Evolutionary conservation across 1,140 invertebrate genomes (phyloP), one percentile per base, ranked within the genome.

Genomic region (Metaphire vulgaris): DNA sequence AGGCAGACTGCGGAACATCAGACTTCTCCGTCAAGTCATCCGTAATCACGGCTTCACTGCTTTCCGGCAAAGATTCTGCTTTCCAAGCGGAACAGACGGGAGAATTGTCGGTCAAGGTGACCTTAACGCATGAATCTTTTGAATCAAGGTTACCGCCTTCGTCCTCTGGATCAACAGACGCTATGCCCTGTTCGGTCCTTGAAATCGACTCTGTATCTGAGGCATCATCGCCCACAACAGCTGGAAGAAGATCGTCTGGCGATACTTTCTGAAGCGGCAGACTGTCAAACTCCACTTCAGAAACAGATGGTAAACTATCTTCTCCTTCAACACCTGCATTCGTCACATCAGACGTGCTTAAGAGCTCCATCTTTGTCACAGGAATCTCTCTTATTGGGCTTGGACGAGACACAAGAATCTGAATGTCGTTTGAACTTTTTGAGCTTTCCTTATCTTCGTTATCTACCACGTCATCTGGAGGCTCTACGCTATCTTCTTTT

Each of bases 381-480:
- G 74, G 56, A 32, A 76, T 32, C 68, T 76, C 68, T 29, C 41
- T 29, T 16, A 76, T 64, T 16, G 75, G 75, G 64, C 75, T 76
- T 21, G 75, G 75, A 1, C 75, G 12, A 29, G 66, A 72, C 56
- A 76, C 56, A 21, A 68, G 70, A 34, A 76, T 76, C 33, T 76
- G 70, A 30, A 76, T 76, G 68, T 76, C 75, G 29, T 74, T 28
- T 64, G 67, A 31, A 14, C 31, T 69, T 6, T 6, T 56, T 12
- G 26, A 26, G 30, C n/a, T 69, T 12, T 26, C 67, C 67, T 31
- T 31, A 14, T 26, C 33, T n/a, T 74, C 72, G 16, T 74, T 28
- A 30, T n/a, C 12, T 14, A 2, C 26, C 29, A 21, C n/a, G 31
- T 64, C 28, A 28, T 41, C 34, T 56, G 56, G 29, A 1, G n/a